These are phyloP conservation scores for Pogonocichla stellata DNA, from an alignment of 2,113 vertebrate genomes.

Conservation along the genomic window DNA sequence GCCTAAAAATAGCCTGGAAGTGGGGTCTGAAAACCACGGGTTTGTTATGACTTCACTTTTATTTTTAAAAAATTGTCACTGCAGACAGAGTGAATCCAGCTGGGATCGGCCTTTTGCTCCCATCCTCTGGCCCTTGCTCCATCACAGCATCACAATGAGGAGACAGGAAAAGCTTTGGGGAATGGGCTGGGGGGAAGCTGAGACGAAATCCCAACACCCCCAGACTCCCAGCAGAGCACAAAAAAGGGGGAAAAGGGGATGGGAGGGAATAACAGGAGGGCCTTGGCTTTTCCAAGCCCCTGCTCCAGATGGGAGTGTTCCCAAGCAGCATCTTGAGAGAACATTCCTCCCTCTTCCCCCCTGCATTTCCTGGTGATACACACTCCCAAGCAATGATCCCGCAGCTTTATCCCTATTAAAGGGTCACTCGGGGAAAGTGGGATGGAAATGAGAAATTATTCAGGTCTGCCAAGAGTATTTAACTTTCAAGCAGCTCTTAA, in stretches of 20 bases:
- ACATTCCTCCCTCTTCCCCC: background rate
- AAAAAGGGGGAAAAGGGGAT: background rate
- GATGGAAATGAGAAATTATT: conserved; percentile 44
- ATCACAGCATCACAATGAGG: fast-evolving
- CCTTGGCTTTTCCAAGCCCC: background rate
- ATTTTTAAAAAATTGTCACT: background rate
- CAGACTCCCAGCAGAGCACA: background rate
- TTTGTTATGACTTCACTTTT: background rate
- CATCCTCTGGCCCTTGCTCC: background rate
- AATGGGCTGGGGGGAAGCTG: background rate
- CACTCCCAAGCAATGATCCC: background rate
- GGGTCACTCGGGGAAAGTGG: conserved; percentile 42
- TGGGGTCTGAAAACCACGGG: background rate
- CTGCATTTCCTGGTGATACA: background rate
- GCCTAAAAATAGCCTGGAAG: background rate
- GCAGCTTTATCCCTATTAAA: conserved; percentile 39
- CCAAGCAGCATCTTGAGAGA: conserved; percentile 3
- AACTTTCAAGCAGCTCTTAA: conserved; percentile 57
- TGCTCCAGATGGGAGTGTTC: background rate
- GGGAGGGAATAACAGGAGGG: background rate
- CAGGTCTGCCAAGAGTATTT: conserved; percentile 41
- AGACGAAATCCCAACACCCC: background rate
- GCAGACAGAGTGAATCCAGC: background rate
- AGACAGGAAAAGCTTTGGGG: background rate
- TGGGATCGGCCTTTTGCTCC: background rate